Conservation (phyloP, 2,888 invertebrate genomes). For the Troides helena region DNA sequence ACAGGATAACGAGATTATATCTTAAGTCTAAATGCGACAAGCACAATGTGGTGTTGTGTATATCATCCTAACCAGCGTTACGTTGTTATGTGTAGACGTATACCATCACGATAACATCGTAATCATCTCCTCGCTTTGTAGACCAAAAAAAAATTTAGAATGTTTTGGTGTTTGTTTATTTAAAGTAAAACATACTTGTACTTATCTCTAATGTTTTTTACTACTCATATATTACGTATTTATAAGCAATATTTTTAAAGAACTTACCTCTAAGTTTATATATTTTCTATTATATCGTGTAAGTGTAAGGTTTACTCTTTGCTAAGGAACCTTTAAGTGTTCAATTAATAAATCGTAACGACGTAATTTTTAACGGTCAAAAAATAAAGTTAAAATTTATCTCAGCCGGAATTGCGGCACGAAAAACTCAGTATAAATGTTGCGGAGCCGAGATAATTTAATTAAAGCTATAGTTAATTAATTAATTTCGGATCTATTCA, state of each 20-base stretch:
- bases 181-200: not conserved
- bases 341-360: constrained; percentile 21
- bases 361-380: constrained; percentile 11
- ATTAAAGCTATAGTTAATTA: constrained; percentile 74
- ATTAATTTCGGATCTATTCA: constrained; percentile 65
- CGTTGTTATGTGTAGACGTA: too few relatives aligned
- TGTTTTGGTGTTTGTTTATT: not conserved
- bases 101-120: too few relatives aligned
- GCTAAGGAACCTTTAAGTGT: constrained; percentile 12
- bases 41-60: too few relatives aligned
- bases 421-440: constrained; percentile 48
- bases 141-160: not conserved
- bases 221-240: not conserved
- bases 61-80: too few relatives aligned
- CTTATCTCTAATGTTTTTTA: not conserved
- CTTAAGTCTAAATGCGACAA: too few relatives aligned
- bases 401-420: constrained; percentile 38
- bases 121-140: too few relatives aligned
- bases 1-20: too few relatives aligned
- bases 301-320: constrained; percentile 1
- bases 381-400: constrained; percentile 28
- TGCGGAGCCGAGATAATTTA: constrained; percentile 57
- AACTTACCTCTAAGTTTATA: too few relatives aligned
- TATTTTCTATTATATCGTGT: too few relatives aligned
- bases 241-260: not conserved